phyloP scores from a whole-genome alignment of 2,113 vertebrate genomes.

The Clarias batrachus region DNA sequence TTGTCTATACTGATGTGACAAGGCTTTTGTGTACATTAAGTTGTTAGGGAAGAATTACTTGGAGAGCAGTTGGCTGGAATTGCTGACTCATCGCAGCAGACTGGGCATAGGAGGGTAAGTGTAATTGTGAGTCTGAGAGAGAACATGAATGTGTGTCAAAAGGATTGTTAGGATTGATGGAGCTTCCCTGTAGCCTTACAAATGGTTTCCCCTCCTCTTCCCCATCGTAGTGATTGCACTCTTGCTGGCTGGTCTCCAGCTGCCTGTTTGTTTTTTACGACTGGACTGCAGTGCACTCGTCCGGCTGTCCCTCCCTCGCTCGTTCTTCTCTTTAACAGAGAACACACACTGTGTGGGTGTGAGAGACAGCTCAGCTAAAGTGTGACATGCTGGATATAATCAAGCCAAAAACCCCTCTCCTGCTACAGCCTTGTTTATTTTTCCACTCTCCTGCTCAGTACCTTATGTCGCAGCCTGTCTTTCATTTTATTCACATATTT shows the following conservation, averaged over 20 bases:
- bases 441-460: not conserved
- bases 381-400: constrained; percentile 16
- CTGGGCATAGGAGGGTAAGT: constrained; percentile 56
- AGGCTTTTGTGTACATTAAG: constrained; percentile 4
- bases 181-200: constrained; percentile 32
- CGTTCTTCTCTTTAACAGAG: constrained; percentile 10
- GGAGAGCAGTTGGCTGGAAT: constrained; percentile 62
- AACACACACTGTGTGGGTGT: constrained; percentile 26
- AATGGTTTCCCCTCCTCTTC: not conserved
- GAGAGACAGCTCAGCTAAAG: constrained; percentile 19
- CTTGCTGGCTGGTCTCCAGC: constrained; percentile 40
- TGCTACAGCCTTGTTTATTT: constrained; percentile 19
- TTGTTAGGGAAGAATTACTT: constrained; percentile 45
- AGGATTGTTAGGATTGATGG: constrained; percentile 20
- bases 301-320: constrained; percentile 9
- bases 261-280: constrained; percentile 49
- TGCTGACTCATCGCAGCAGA: constrained; percentile 66
- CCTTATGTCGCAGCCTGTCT: constrained; percentile 3
- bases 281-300: constrained; percentile 12
- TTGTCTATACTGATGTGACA: constrained; percentile 16
- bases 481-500: not conserved
- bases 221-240: constrained; percentile 46
- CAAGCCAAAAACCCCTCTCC: not conserved
- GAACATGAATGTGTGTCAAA: not conserved
- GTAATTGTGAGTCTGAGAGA: constrained; percentile 47